A percentile compares a stretch with the other conserved stretches of the same genome.
Evolutionary conservation across 1,140 invertebrate species (phyloP).

Genomic region (Diprion similis): DNA sequence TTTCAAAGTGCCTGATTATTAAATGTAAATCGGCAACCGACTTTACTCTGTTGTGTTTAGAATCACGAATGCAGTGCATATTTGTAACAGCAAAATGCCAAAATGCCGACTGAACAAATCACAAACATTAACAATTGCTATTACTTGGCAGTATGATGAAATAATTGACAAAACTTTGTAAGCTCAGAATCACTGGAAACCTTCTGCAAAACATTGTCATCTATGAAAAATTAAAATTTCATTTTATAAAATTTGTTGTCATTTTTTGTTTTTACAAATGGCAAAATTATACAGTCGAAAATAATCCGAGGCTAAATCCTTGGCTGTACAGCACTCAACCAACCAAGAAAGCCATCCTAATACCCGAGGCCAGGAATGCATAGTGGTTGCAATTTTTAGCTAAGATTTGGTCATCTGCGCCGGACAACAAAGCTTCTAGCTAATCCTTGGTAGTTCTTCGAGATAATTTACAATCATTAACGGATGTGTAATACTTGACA

Average conservation of each 20-base stretch:
- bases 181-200: too few species aligned
- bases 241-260: slow-evolving; percentile 28
- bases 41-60: too few species aligned
- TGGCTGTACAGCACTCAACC: slow-evolving; percentile 53
- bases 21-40: too few species aligned
- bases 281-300: slow-evolving; percentile 41
- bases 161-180: too few species aligned
- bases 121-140: too few species aligned
- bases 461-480: slow-evolving; percentile 49
- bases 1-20: too few species aligned
- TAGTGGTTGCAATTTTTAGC: slow-evolving; percentile 66
- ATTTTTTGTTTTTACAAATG: slow-evolving; percentile 29
- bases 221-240: slow-evolving; percentile 37
- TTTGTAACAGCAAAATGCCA: too few species aligned
- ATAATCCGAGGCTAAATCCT: slow-evolving; percentile 35
- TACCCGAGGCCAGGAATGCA: slow-evolving; percentile 65
- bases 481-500: slow-evolving; percentile 38
- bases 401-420: slow-evolving; percentile 65
- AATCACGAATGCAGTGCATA: too few species aligned
- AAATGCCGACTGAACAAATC: too few species aligned
- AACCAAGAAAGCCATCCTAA: slow-evolving; percentile 65
- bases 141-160: too few species aligned
- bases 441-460: slow-evolving; percentile 60
- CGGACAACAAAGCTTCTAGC: slow-evolving; percentile 64
- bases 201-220: background rate